phyloP scores from a whole-genome alignment of 2,797 vertebrate genomes.

The Varecia variegata region DNA sequence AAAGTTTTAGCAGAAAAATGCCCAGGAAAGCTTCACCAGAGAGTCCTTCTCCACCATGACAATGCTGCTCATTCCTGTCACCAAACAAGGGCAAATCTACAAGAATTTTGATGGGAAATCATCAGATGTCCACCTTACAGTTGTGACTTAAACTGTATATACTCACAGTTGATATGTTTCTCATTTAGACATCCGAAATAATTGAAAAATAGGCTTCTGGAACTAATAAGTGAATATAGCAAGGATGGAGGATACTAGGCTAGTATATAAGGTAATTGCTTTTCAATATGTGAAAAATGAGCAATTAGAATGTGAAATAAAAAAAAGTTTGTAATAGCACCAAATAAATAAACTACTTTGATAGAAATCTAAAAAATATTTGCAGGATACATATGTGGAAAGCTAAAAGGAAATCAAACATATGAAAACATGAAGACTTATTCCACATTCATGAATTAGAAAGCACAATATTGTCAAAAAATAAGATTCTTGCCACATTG shows the following conservation, averaged over 20 bases:
- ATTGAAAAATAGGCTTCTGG: not conserved
- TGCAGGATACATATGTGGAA: not conserved
- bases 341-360: not conserved
- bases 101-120: too few relatives aligned
- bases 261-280: not conserved
- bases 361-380: not conserved
- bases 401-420: not conserved
- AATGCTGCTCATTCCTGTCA: too few relatives aligned
- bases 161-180: not conserved
- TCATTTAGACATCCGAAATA: not conserved
- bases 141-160: too few relatives aligned
- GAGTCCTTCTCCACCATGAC: too few relatives aligned
- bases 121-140: too few relatives aligned
- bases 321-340: not conserved
- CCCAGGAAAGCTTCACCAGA: too few relatives aligned
- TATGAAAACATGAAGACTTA: not conserved
- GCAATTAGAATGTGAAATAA: not conserved
- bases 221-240: not conserved
- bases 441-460: not conserved
- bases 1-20: too few relatives aligned
- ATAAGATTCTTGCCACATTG: not conserved
- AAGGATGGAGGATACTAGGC: not conserved
- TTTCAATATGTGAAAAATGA: not conserved
- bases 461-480: not conserved
- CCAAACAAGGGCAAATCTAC: too few relatives aligned